A percentile compares a stretch with the other conserved stretches of the same genome.
Evolutionary conservation across 2,113 vertebrate genomes (phyloP).

Genomic region (Capreolus pygargus): DNA sequence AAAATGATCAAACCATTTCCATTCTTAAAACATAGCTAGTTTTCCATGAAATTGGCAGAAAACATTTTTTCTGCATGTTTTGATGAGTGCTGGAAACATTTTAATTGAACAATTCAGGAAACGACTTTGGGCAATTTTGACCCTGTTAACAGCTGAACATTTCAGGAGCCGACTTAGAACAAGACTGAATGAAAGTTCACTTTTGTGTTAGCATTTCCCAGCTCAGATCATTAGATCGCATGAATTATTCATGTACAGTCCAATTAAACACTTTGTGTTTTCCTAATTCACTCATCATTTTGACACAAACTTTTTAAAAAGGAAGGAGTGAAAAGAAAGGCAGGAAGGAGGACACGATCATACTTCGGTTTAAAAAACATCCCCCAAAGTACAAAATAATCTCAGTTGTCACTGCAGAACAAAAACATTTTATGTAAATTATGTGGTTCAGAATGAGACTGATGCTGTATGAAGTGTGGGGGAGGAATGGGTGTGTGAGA

Average conservation of each 20-base stretch:
- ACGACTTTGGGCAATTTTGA: background rate
- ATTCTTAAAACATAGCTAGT: background rate
- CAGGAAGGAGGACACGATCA: background rate
- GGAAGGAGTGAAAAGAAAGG: background rate
- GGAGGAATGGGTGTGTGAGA: conserved; percentile 37
- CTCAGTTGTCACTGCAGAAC: background rate
- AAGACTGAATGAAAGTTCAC: background rate
- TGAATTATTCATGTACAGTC: background rate
- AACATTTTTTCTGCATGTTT: background rate
- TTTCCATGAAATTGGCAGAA: background rate
- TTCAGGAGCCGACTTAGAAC: background rate
- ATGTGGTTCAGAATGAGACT: conserved; percentile 9
- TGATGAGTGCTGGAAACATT: background rate
- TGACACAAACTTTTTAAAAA: background rate
- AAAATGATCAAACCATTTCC: background rate
- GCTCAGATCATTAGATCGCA: background rate
- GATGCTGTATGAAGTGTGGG: conserved; percentile 21
- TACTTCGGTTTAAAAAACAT: background rate
- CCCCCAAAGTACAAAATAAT: background rate
- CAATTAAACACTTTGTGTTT: background rate
- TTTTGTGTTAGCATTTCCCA: background rate
- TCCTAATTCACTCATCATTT: background rate
- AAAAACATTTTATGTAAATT: conserved; percentile 36
- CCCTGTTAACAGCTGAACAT: background rate
- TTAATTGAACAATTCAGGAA: background rate